Percentiles rank a stretch among this genome's conserved stretches.
Evolutionary conservation across 64 coral and sea anemone genomes (phyloP).

Genomic region (Cladopsammia gracilis): DNA sequence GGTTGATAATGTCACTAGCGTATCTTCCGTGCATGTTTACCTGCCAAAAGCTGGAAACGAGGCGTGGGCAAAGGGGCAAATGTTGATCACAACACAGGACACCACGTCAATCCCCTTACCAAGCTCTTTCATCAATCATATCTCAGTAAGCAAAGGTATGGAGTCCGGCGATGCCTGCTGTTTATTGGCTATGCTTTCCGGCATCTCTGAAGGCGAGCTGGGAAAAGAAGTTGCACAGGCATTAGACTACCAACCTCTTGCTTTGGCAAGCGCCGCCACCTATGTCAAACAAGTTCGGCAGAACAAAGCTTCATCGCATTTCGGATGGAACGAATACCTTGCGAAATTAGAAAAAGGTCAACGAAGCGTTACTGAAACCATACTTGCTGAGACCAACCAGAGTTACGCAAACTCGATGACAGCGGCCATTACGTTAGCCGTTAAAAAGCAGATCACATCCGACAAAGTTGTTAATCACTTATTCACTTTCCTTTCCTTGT

Average conservation of each 20-base stretch:
- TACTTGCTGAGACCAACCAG: not conserved
- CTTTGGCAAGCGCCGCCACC: slow-evolving; percentile 3
- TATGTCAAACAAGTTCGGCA: not conserved
- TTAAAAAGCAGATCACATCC: not conserved
- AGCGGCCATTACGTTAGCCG: slow-evolving; percentile 8
- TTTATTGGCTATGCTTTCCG: not conserved
- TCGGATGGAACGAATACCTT: not conserved
- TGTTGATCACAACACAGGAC: slow-evolving; percentile 50
- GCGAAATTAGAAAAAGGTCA: not conserved
- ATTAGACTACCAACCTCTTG: slow-evolving; percentile 38
- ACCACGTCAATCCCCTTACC: not conserved
- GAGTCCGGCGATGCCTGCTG: not conserved
- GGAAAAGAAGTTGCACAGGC: not conserved
- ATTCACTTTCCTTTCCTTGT: slow-evolving; percentile 18
- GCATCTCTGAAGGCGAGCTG: not conserved
- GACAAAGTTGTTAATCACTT: not conserved
- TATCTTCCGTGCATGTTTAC: slow-evolving; percentile 23
- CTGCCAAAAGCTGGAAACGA: slow-evolving; percentile 20
- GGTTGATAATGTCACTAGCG: slow-evolving; percentile 53
- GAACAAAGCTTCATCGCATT: not conserved
- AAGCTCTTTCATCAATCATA: not conserved
- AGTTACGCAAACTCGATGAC: slow-evolving; percentile 18
- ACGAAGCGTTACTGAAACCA: not conserved
- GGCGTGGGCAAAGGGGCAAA: slow-evolving; percentile 32
- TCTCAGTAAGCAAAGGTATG: slow-evolving; percentile 33